A percentile compares a stretch with the other conserved stretches of the same genome.
Conservation (phyloP, 1,140 invertebrate genomes). For the Helicorthomorpha holstii region DNA sequence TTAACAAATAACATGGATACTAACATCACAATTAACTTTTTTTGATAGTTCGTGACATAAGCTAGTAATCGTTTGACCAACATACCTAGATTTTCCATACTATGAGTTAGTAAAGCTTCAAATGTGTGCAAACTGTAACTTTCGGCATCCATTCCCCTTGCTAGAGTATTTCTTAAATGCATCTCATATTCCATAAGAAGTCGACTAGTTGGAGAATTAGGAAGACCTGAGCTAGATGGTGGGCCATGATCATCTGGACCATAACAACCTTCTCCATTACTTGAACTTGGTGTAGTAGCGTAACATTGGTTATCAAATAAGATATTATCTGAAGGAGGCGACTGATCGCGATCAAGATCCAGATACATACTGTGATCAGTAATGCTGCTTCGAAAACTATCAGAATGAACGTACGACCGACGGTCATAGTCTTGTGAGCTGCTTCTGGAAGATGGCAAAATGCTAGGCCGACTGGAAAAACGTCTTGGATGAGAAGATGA, state of each 20-base stretch:
- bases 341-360: conserved; percentile 57
- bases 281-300: conserved; percentile 76
- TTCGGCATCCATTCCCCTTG: conserved; percentile 86
- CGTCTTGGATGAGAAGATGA: conserved; percentile 1
- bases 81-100: conserved; percentile 76
- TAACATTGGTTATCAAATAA: conserved; percentile 88
- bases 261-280: conserved; percentile 19
- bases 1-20: too few relatives aligned
- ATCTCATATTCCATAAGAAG: conserved; percentile 85
- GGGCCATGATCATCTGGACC: conserved; percentile 9
- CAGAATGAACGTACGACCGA: conserved; percentile 1
- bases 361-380: conserved; percentile 45
- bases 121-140: conserved; percentile 86
- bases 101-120: conserved; percentile 76
- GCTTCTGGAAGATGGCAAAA: not conserved
- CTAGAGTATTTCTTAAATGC: conserved; percentile 79
- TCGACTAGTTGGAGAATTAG: conserved; percentile 68
- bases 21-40: too few relatives aligned
- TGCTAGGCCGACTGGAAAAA: not conserved
- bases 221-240: conserved; percentile 28
- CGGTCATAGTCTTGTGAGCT: conserved; percentile 1
- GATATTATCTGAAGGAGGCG: conserved; percentile 75
- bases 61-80: too few relatives aligned
- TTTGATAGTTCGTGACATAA: too few relatives aligned
- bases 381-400: conserved; percentile 18